These are phyloP conservation scores for Lepidurus arcticus DNA, from an alignment of 1,140 invertebrate genomes.

Conservation along the genomic window DNA sequence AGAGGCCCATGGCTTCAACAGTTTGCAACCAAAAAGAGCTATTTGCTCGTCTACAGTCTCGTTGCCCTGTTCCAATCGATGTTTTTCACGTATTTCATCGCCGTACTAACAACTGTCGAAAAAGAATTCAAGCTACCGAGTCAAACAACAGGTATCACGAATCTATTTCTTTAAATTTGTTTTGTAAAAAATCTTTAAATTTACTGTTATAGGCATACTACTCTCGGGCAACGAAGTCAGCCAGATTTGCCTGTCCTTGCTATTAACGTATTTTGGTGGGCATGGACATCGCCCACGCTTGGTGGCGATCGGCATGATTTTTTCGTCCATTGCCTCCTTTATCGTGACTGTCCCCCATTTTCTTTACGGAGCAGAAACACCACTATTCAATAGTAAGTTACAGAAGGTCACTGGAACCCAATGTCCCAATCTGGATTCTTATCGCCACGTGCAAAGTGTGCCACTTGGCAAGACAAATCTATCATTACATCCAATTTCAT, in stretches of 20 bases:
- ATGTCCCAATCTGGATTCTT: not conserved
- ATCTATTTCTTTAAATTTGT: conserved; percentile 26
- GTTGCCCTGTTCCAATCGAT: conserved; percentile 67
- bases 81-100: conserved; percentile 68
- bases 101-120: conserved; percentile 70
- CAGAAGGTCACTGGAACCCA: not conserved
- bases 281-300: conserved; percentile 55
- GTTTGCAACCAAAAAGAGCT: conserved; percentile 68
- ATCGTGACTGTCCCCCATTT: conserved; percentile 60
- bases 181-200: conserved; percentile 10
- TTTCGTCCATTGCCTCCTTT: conserved; percentile 52
- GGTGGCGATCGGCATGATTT: conserved; percentile 49
- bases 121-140: conserved; percentile 74
- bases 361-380: conserved; percentile 54
- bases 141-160: conserved; percentile 57
- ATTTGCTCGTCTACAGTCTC: conserved; percentile 64
- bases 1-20: conserved; percentile 58
- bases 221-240: conserved; percentile 65
- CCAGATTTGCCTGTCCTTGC: conserved; percentile 55
- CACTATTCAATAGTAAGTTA: conserved; percentile 26
- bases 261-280: conserved; percentile 57
- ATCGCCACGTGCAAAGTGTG: not conserved
- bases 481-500: not conserved
- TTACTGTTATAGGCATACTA: conserved; percentile 52
- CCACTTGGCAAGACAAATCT: not conserved